Percentiles rank a stretch among this genome's conserved stretches.
These are phyloP conservation scores for Hyalella azteca DNA, from an alignment of 2,888 invertebrate species.

Conservation along the genomic window DNA sequence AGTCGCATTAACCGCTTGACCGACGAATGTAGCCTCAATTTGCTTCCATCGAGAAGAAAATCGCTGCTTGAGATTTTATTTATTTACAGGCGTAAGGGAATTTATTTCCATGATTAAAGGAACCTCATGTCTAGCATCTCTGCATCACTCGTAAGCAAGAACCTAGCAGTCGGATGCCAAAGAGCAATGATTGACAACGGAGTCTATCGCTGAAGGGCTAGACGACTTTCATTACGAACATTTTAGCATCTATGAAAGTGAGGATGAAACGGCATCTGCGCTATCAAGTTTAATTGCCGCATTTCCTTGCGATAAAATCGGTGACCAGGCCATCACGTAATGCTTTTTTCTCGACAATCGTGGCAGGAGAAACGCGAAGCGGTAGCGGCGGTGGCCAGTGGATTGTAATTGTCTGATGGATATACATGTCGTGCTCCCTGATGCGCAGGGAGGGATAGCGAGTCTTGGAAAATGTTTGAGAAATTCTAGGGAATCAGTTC, in stretches of 20 bases:
- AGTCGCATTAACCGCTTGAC: no score
- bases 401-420: not conserved
- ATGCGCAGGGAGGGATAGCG: no score
- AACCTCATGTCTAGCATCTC: not conserved
- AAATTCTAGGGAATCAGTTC: no score
- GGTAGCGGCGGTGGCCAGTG: not conserved
- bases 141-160: not conserved
- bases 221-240: not conserved
- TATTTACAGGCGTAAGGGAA: no score
- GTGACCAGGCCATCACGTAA: slow-evolving; percentile 26
- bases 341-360: slow-evolving; percentile 12
- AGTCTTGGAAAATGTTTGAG: no score
- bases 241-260: not conserved
- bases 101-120: no score
- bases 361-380: not conserved
- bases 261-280: not conserved
- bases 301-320: not conserved
- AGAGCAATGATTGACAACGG: not conserved
- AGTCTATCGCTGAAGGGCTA: not conserved
- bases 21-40: no score
- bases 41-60: no score
- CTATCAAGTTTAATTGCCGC: not conserved
- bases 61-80: no score
- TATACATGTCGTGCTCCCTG: no score
- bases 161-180: not conserved